Conservation (phyloP, 2,888 invertebrate genomes). For the Leucania comma region DNA sequence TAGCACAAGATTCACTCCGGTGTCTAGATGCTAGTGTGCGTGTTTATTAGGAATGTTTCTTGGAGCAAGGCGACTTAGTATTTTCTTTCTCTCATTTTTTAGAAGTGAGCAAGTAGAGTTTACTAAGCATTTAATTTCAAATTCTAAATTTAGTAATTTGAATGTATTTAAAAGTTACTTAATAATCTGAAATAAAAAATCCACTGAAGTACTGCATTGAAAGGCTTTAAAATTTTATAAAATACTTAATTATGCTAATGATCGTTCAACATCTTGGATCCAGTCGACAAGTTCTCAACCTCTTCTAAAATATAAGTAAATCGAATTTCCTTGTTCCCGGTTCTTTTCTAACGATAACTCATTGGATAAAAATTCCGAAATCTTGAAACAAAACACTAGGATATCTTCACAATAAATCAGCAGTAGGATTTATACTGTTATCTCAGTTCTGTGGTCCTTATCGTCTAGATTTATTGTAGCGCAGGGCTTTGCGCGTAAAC, state of each 20-base stretch:
- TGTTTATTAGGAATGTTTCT: slow-evolving; percentile 9
- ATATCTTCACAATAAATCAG: slow-evolving; percentile 55
- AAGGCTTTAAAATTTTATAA: too few species aligned
- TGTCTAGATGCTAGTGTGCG: slow-evolving; percentile 25
- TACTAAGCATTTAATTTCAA: too few species aligned
- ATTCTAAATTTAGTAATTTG: too few species aligned
- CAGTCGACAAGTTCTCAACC: too few species aligned
- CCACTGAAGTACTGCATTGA: too few species aligned
- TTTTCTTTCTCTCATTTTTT: too few species aligned
- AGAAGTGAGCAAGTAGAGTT: too few species aligned
- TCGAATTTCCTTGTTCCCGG: not conserved
- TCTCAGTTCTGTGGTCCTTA: slow-evolving; percentile 50
- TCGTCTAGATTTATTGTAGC: slow-evolving; percentile 61
- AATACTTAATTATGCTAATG: too few species aligned
- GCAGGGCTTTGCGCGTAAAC: slow-evolving; percentile 33
- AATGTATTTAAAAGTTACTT: too few species aligned
- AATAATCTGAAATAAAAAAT: too few species aligned
- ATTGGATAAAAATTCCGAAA: not conserved
- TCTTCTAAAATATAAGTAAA: not conserved
- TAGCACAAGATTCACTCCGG: slow-evolving; percentile 50
- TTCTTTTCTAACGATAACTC: too few species aligned
- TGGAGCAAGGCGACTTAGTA: not conserved
- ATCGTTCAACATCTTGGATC: too few species aligned
- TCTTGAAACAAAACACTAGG: slow-evolving; percentile 36
- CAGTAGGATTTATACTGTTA: slow-evolving; percentile 54